Base-by-base conservation (phyloP, 2,797 vertebrate species). In the Megalops cyprinoides region DNA sequence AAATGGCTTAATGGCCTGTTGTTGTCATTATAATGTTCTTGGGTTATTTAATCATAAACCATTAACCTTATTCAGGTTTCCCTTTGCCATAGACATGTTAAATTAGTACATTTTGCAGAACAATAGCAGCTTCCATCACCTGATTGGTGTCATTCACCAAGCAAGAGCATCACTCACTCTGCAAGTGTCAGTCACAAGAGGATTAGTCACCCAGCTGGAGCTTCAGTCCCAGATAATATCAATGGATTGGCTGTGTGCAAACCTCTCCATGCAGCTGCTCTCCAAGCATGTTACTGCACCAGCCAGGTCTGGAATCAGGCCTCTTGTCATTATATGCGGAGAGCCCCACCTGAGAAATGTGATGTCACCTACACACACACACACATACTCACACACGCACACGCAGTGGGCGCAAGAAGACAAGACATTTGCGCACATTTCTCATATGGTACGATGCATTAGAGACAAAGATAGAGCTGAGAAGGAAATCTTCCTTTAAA, bases 221-320 rank as follows among this genome's bases (percentile, higher is more conserved):
- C 20, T 85, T 83, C 62, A 74, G 49, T 81, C 81, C 82, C 53
- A 76, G 84, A 87, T 89, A 83, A 87, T 77, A 86, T 87, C 87
- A 80, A 81, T 80, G 51, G 77, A 51, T 7, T 77, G 65, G 81
- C 80, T 76, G 81, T 76, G 82, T 82, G 85, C 89, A 89, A 89
- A 90, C 87, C 6, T 69, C 65, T 69, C 37, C 37, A 25, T n/a
- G 71, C n/a, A 42, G 46, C 67, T 76, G 55, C 20, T 73, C 79
- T 77, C 42, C 71, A 85, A 84, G 80, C 81, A 82, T 82, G 83
- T 81, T 31, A 0, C 76, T 65, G 84, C 75, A 71, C 80, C 65
- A 84, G 77, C 84, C 81, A 48, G 77, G 81, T 80, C 67, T 56
- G 65, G 31, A 82, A 85, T 86, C 87, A 84, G 25, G 82, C 77